Base-by-base conservation (phyloP, 2,113 vertebrate species). In the Sialia sialis region DNA sequence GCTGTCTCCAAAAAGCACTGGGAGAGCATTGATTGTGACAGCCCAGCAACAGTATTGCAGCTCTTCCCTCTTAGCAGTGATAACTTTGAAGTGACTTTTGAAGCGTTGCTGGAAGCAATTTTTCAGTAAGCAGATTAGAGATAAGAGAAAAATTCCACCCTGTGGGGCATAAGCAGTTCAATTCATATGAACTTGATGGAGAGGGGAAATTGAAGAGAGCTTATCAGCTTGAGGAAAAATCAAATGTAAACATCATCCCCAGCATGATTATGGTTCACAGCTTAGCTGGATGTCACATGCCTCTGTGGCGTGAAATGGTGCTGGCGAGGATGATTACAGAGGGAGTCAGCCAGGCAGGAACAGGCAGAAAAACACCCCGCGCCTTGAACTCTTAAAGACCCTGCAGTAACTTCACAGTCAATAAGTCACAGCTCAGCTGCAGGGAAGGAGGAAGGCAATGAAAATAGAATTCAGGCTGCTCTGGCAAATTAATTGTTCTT, bases 141-240 rank as follows among this genome's bases (percentile, higher is more conserved):
- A 90, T 95, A 94, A 95, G 91, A 36, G 82, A 82, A 95, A 87
- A 95, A 93, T 94, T 93, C 72, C 75, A 88, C 16, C 81, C 84
- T 18, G 32, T 66, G 89, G 55, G 81, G 78, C 94, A 74, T 34
- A 30, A 91, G 78, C 78, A 13, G 67, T 68, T 95, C 89, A 51
- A 51, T 95, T 92, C 74, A 25, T 89, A 52, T 63, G 84, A 62
- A 75, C 10, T n/a, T 51, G 64, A 72, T 89, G 78, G 75, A 89
- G 91, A 83, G 59, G 63, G 70, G 75, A 87, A 93, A 95, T n/a
- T 76, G 94, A 80, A 95, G 91, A 88, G 91, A 85, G 82, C 63
- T 96, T 95, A 93, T 93, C 93, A 93, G 78, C 91, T 74, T 88
- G 87, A 95, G 91, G 89, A 94, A 90, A 93, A 97, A 91, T 93